Percentiles rank a stretch among this genome's conserved stretches.
Conservation (phyloP, 2,113 vertebrate species). For the Psephotus haematonotus region DNA sequence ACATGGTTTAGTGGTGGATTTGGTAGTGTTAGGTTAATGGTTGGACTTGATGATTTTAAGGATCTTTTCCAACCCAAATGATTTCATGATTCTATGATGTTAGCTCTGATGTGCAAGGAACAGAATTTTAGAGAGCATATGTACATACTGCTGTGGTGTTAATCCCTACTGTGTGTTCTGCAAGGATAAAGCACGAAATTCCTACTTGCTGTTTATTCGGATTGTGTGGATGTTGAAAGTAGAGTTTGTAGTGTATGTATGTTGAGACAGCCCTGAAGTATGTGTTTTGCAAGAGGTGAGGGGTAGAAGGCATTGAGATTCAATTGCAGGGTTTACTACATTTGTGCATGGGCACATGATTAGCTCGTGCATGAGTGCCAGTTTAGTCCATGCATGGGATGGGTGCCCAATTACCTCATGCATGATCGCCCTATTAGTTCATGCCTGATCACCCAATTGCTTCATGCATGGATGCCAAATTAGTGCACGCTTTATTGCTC, state of each 20-base stretch:
- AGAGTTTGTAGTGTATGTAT: background rate
- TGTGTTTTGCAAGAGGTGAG: fast-evolving
- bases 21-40: background rate
- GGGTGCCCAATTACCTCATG: background rate
- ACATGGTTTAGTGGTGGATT: background rate
- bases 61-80: background rate
- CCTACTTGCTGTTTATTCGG: background rate
- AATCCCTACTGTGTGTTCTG: background rate
- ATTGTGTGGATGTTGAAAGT: background rate
- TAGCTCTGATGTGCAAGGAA: background rate
- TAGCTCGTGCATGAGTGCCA: background rate
- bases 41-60: background rate
- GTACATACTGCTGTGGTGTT: background rate
- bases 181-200: background rate
- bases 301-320: background rate
- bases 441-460: background rate
- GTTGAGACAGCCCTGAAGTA: background rate
- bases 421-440: background rate
- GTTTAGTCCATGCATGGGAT: background rate
- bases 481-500: background rate
- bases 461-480: background rate
- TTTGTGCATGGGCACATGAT: background rate
- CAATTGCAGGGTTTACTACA: background rate
- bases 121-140: background rate
- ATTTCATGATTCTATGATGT: background rate